Base-by-base conservation (phyloP, 1,140 invertebrate genomes). In the Reticulitermes speratus region DNA sequence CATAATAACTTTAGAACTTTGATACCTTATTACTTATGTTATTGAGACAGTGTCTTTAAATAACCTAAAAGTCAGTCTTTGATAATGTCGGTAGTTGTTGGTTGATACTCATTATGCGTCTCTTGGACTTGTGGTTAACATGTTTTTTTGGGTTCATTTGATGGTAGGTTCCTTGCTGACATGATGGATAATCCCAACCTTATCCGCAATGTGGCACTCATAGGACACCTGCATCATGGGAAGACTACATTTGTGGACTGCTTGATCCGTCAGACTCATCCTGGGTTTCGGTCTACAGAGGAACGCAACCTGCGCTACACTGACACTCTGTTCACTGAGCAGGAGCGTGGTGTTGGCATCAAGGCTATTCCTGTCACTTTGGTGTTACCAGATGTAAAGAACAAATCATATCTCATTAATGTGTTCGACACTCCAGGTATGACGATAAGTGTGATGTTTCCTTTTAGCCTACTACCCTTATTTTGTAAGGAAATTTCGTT, bases 161-260 rank as follows among this genome's bases (percentile, higher is more conserved):
- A 25, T 52, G 87, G 48, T 88, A 94, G 93, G 90, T 96, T 96
- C 91, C 92, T 99, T 88, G 97, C 98, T 30, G 99, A 99, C 92
- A 95, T 99, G 91, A 98, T 99, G 96, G 98, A 99, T 90, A 98
- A 96, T 55, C 96, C 98, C 1, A 94, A 96, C 87, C 91, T 99
- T 7, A 99, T 99, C 87, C 93, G 99, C 75, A 99, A 99, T 92
- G 95, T 99, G 16, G 97, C 98, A 0, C 91, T 99, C 32, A 94
- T 99, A 89, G 99, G 99, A 21, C 98, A 99, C 92, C 92, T 99
- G 48, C 98, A 99, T 92, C 99, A 99, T 93, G 99, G 99, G 87
- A 99, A 99, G 94, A 99, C 99, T 3, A 98, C 98, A 23, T 98
- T 99, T 91, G 96, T 99, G 0, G 99, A 99, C 91, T 99, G 98